Conservation (phyloP, 2,113 vertebrate genomes). For the Daphoenositta chrysoptera region DNA sequence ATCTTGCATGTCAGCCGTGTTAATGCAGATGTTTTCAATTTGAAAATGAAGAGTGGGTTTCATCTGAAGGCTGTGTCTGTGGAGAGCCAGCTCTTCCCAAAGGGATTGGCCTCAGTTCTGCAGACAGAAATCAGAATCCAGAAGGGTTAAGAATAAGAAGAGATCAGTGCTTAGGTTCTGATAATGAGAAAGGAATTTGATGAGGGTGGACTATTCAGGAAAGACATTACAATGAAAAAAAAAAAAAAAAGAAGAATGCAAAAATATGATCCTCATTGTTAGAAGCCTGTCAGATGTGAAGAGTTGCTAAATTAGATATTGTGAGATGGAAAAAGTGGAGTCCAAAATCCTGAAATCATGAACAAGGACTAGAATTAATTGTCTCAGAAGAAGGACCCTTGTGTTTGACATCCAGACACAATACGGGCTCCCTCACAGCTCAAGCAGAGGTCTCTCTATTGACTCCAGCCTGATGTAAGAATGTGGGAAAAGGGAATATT, state of each 20-base stretch:
- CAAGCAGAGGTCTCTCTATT: neutral
- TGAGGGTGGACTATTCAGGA: neutral
- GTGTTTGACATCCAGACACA: neutral
- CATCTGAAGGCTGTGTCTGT: neutral
- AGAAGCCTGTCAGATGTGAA: neutral
- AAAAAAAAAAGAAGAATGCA: neutral
- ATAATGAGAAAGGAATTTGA: neutral
- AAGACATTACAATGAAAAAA: neutral
- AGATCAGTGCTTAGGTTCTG: neutral
- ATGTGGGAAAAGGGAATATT: neutral
- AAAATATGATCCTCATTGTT: neutral
- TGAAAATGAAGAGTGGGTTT: neutral
- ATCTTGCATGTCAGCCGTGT: neutral
- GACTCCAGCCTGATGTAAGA: neutral
- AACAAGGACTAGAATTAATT: neutral
- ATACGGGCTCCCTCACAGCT: neutral
- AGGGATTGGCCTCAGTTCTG: neutral
- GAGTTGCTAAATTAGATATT: neutral
- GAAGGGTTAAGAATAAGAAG: neutral
- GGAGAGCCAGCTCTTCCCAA: neutral
- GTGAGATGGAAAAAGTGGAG: neutral
- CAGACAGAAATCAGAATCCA: neutral
- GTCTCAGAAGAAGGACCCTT: neutral
- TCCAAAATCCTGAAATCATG: neutral
- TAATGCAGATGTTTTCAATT: neutral